Evolutionary conservation across 2,888 invertebrate genomes (phyloP).

Genomic region (Agrilus cyanescens): DNA sequence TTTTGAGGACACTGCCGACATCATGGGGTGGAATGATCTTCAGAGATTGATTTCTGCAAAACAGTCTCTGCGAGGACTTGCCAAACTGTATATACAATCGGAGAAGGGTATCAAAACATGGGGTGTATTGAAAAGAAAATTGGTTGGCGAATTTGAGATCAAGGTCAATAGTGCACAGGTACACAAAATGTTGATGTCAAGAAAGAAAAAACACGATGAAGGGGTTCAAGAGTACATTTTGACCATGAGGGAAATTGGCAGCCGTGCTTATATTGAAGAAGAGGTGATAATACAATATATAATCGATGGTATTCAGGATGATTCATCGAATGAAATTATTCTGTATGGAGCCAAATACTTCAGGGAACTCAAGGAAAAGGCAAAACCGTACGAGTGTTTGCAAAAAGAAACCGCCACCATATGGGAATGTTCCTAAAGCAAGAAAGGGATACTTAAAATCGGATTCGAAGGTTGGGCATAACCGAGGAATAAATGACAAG

Average conservation of each 20-base stretch:
- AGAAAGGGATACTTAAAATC: too few relatives aligned
- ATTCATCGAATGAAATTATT: conserved; percentile 14
- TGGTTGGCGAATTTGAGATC: conserved; percentile 17
- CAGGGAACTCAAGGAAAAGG: conserved; percentile 14
- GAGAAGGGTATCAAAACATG: conserved; percentile 18
- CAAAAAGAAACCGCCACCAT: background rate
- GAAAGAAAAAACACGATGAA: conserved; percentile 25
- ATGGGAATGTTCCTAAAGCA: too few relatives aligned
- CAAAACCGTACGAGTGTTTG: conserved; percentile 14
- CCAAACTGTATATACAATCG: conserved; percentile 19
- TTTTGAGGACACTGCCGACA: conserved; percentile 19
- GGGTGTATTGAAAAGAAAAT: conserved; percentile 13
- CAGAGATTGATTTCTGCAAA: conserved; percentile 22
- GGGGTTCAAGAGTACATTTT: conserved; percentile 28
- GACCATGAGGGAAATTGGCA: conserved; percentile 28
- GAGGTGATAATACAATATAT: conserved; percentile 28
- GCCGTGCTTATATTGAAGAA: conserved; percentile 24
- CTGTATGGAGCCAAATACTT: conserved; percentile 17
- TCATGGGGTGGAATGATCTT: conserved; percentile 20
- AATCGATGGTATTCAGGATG: conserved; percentile 27
- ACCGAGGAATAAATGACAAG: too few relatives aligned
- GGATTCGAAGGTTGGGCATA: too few relatives aligned
- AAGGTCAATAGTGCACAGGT: conserved; percentile 14
- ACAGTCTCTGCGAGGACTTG: conserved; percentile 19
- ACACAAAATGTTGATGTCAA: conserved; percentile 14